A percentile compares a stretch with the other conserved stretches of the same genome.
Evolutionary conservation across 1,140 invertebrate species (phyloP).

Genomic region (Drosophila truncata): DNA sequence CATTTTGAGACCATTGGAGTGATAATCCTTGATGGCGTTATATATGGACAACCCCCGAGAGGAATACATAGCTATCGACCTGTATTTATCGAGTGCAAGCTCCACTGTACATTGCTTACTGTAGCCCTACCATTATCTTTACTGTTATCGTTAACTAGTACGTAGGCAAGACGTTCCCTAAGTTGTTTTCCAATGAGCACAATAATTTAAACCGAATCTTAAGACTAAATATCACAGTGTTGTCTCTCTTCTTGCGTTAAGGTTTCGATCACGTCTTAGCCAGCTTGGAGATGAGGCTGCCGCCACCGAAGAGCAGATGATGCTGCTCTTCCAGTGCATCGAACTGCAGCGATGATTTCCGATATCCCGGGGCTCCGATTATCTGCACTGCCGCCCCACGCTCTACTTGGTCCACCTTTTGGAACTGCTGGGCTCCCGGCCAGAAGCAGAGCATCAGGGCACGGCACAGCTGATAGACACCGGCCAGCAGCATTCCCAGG

Average conservation of each 20-base stretch:
- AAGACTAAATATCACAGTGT: conserved; percentile 75
- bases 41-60: neutral
- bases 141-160: conserved; percentile 56
- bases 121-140: conserved; percentile 60
- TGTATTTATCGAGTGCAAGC: conserved; percentile 67
- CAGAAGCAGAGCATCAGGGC: conserved; percentile 80
- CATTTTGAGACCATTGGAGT: neutral
- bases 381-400: conserved; percentile 18
- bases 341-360: conserved; percentile 34
- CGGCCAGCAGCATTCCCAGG: conserved; percentile 79
- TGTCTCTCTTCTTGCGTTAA: conserved; percentile 36
- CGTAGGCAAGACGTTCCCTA: conserved; percentile 75
- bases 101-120: conserved; percentile 64
- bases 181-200: conserved; percentile 77
- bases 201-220: conserved; percentile 78
- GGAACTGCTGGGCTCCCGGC: conserved; percentile 35
- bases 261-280: conserved; percentile 42
- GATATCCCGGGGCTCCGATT: conserved; percentile 12
- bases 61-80: conserved; percentile 38
- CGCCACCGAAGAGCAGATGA: conserved; percentile 21
- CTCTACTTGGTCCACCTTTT: conserved; percentile 48
- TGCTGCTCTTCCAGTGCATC: conserved; percentile 53
- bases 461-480: conserved; percentile 80
- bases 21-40: conserved; percentile 3
- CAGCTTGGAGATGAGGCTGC: conserved; percentile 7